phyloP scores from a whole-genome alignment of 2,797 vertebrate genomes.

The Oreonectes daqikongensis region DNA sequence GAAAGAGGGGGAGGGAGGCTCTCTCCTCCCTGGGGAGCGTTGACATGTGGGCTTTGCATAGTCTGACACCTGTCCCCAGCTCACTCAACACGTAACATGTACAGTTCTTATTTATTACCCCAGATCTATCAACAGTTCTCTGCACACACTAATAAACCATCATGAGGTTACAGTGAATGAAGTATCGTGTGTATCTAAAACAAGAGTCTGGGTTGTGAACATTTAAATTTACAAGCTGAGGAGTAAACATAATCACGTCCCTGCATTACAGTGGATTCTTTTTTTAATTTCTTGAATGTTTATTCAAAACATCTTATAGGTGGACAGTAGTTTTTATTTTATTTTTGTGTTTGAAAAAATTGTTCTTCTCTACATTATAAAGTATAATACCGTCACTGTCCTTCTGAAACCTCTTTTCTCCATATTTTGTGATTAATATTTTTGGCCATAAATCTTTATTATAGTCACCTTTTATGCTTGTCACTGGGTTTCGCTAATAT shows the following conservation, averaged over 20 bases:
- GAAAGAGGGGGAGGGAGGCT: conserved; percentile 12
- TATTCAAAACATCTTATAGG: too few species aligned
- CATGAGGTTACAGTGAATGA: not conserved
- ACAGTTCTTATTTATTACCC: not conserved
- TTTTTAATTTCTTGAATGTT: too few species aligned
- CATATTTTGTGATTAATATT: too few species aligned
- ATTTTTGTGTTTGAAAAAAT: too few species aligned
- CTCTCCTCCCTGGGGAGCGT: conserved; percentile 17
- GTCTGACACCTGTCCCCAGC: conserved; percentile 45
- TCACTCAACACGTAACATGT: not conserved
- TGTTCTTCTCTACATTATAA: too few species aligned
- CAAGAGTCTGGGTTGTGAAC: not conserved
- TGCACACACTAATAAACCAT: not conserved
- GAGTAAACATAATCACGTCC: not conserved
- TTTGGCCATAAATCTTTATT: too few species aligned
- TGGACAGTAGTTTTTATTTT: too few species aligned
- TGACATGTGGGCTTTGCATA: conserved; percentile 21
- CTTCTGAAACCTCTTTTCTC: too few species aligned
- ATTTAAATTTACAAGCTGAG: not conserved
- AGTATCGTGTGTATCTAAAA: not conserved
- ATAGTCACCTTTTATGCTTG: too few species aligned
- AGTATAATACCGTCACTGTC: too few species aligned
- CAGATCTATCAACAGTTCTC: not conserved
- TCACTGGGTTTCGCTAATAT: too few species aligned
- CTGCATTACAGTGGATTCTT: not conserved